Percentiles rank a stretch among this genome's conserved stretches.
Evolutionary conservation across 2,113 vertebrate genomes (phyloP).

Genomic region (Antigone vipio): DNA sequence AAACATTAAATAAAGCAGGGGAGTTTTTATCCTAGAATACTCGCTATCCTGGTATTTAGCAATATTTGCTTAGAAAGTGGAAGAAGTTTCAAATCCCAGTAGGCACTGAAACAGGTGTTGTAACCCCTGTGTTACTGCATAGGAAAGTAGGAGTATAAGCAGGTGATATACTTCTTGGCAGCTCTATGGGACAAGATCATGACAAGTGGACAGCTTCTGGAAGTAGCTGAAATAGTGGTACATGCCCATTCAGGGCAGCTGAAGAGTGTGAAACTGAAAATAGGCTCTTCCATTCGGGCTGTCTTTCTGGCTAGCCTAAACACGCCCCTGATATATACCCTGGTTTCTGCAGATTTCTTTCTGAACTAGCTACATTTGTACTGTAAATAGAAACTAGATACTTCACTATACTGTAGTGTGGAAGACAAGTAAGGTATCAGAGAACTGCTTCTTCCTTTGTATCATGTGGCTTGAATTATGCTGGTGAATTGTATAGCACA

Average conservation of each 20-base stretch:
- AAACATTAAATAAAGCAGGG: neutral
- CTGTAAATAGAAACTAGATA: neutral
- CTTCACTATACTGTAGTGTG: neutral
- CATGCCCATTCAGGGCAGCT: fast-evolving
- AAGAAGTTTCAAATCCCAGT: neutral
- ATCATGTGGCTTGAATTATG: neutral
- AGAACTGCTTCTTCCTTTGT: neutral
- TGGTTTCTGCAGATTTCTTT: neutral
- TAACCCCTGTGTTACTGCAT: neutral
- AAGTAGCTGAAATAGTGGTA: neutral
- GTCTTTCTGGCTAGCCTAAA: neutral
- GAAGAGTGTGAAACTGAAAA: neutral
- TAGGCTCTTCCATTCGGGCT: neutral
- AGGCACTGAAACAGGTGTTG: neutral
- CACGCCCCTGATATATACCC: neutral
- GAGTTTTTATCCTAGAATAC: neutral
- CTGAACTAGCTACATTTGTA: neutral
- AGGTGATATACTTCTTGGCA: neutral
- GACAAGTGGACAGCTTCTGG: neutral
- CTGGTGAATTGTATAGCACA: neutral
- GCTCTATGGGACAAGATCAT: neutral
- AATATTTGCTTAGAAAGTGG: neutral
- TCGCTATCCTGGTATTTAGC: neutral
- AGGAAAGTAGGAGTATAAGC: neutral
- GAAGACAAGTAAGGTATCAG: neutral